These are phyloP conservation scores for Palaemon carinicauda DNA, from an alignment of 1,140 invertebrate genomes.

Conservation along the genomic window DNA sequence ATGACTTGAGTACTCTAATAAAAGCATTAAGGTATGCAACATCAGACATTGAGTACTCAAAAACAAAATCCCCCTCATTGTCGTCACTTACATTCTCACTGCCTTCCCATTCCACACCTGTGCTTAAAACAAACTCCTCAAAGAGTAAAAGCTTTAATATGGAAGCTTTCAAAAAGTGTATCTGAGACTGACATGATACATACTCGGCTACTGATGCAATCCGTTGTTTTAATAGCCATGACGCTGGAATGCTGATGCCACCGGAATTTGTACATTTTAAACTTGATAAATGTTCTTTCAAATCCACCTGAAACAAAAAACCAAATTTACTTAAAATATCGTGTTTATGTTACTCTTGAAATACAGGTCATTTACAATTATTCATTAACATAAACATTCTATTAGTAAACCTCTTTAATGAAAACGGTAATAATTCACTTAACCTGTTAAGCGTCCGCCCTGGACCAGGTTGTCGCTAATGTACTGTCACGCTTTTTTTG, in stretches of 20 bases:
- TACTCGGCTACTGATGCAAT: conserved; percentile 45
- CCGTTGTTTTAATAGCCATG: conserved; percentile 31
- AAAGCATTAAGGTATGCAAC: conserved; percentile 39
- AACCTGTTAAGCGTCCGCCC: no score
- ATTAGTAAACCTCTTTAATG: no score
- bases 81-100: conserved; percentile 2
- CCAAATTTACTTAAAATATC: no score
- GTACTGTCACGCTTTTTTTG: no score
- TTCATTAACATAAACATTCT: no score
- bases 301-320: background rate
- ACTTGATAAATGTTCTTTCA: conserved; percentile 36
- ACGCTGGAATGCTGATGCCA: conserved; percentile 41
- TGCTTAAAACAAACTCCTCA: conserved; percentile 49
- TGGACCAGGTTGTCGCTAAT: no score
- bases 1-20: conserved; percentile 28
- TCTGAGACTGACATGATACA: conserved; percentile 46
- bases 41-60: conserved; percentile 42
- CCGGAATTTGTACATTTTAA: conserved; percentile 24
- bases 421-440: no score
- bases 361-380: no score
- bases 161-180: conserved; percentile 41
- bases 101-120: conserved; percentile 34
- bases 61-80: conserved; percentile 23
- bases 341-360: no score
- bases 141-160: conserved; percentile 36